phyloP scores from a whole-genome alignment of 2,797 vertebrate genomes.

The Gila robusta region DNA sequence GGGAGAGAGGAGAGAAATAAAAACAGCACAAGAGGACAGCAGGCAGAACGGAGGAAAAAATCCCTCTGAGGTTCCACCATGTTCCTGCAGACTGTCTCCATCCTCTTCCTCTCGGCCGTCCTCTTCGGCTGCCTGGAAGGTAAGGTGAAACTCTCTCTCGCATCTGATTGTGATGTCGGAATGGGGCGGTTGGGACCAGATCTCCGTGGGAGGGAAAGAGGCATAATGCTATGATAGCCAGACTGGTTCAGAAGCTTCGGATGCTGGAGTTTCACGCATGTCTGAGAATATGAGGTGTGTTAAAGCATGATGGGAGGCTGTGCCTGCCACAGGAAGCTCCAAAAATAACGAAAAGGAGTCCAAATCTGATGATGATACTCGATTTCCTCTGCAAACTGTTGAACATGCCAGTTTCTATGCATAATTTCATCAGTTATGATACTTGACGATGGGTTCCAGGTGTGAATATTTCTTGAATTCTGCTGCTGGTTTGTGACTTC shows the following conservation, averaged over 20 bases:
- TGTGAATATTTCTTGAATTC: slow-evolving; percentile 54
- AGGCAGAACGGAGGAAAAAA: slow-evolving; percentile 79
- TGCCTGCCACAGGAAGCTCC: slow-evolving; percentile 30
- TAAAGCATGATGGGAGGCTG: slow-evolving; percentile 21
- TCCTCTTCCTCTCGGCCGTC: slow-evolving; percentile 78
- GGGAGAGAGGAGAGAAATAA: slow-evolving; percentile 81
- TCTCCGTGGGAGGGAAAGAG: slow-evolving; percentile 43
- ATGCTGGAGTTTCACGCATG: slow-evolving; percentile 51
- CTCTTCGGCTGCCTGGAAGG: slow-evolving; percentile 82
- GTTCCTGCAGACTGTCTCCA: slow-evolving; percentile 82
- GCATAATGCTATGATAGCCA: slow-evolving; percentile 23
- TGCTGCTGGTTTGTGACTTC: slow-evolving; percentile 51
- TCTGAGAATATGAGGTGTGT: slow-evolving; percentile 38
- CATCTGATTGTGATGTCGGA: slow-evolving; percentile 45
- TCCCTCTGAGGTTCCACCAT: slow-evolving; percentile 78
- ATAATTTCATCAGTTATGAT: slow-evolving; percentile 4
- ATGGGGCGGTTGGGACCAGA: slow-evolving; percentile 35
- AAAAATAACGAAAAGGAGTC: slow-evolving; percentile 29
- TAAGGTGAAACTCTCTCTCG: slow-evolving; percentile 70
- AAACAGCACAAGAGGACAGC: slow-evolving; percentile 77
- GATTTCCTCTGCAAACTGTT: slow-evolving; percentile 30
- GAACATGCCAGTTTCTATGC: neutral
- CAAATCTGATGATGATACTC: neutral
- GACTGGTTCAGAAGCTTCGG: slow-evolving; percentile 41
- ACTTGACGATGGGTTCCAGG: neutral